Base-by-base conservation (phyloP, 2,797 vertebrate genomes). In the Galago senegalensis region DNA sequence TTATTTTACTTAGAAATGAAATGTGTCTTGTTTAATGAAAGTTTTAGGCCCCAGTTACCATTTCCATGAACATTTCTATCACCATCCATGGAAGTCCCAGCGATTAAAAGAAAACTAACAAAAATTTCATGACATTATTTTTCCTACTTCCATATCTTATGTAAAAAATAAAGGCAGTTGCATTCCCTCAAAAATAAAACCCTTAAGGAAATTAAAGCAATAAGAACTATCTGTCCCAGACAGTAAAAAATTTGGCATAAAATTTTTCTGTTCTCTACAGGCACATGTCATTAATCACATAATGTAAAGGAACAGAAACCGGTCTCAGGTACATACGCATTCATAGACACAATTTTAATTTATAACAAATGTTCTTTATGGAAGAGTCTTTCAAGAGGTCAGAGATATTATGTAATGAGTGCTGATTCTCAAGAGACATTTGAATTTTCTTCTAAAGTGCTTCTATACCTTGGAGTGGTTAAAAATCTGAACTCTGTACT, bases 1-100 rank as follows among this genome's bases (percentile, higher is more conserved):
- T 86, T 56, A 0, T 77, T 81, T 81, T 34, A 46, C 5, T 87
- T 70, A 70, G 1, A 34, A 67, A 70, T 72, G 46, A 76, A 46
- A 69, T 53, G 8, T 70, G 85, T 69, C 5, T 87, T 89, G 6
- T 23, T 89, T 77, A 89, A 43, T 80, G 21, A 76, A 94, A 91
- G n/a, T 46, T 20, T 3, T 65, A 89, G 3, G 2, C 2, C 25
- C 1, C 3, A 6, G 10, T 87, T 92, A 72, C 31, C 21, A 2
- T 81, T 69, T 75, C 23, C 7, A 81, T 81, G 60, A 81, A 91
- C 13, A 40, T 20, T 56, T 88, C 13, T 81, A 91, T 46, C 9
- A 29, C 17, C 5, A 63, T 37, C 13, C 16, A 69, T 34, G 17
- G n/a, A 46, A 58, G 12, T 29, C 11, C 1, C 34, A 1, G 67